phyloP scores from a whole-genome alignment of 2,113 vertebrate genomes.

The Tetrao urogallus region DNA sequence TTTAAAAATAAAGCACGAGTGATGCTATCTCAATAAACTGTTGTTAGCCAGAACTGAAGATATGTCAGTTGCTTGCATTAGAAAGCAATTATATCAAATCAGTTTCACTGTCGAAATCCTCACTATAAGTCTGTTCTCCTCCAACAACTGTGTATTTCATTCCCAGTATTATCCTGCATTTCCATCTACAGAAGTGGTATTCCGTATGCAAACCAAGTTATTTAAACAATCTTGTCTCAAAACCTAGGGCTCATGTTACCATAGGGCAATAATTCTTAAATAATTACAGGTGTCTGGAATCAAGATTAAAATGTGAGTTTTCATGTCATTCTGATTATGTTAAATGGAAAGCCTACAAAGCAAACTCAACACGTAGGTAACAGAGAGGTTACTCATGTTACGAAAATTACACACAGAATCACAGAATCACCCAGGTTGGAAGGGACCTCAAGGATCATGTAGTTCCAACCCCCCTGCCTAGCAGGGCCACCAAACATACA shows the following conservation, averaged over 20 bases:
- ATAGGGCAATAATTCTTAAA: background rate
- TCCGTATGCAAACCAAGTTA: background rate
- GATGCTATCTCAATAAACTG: background rate
- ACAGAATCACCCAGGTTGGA: too few species aligned
- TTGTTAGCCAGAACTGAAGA: background rate
- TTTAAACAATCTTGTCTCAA: background rate
- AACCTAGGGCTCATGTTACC: background rate
- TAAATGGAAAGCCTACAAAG: background rate
- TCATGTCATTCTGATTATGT: background rate
- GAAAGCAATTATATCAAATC: background rate
- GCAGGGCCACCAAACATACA: too few species aligned
- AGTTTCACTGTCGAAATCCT: background rate
- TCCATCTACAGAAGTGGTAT: background rate
- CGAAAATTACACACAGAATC: too few species aligned
- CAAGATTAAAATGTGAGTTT: background rate
- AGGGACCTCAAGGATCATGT: too few species aligned
- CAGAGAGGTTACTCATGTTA: background rate
- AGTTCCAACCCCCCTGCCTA: too few species aligned
- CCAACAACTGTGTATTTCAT: background rate
- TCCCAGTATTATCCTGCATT: accelerated
- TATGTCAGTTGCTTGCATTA: background rate
- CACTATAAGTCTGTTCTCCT: background rate
- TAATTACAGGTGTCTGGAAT: background rate
- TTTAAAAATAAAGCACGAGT: background rate
- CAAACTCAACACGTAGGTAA: background rate